Conservation (phyloP, 1,140 invertebrate genomes). For the Euborellia annulipes region DNA sequence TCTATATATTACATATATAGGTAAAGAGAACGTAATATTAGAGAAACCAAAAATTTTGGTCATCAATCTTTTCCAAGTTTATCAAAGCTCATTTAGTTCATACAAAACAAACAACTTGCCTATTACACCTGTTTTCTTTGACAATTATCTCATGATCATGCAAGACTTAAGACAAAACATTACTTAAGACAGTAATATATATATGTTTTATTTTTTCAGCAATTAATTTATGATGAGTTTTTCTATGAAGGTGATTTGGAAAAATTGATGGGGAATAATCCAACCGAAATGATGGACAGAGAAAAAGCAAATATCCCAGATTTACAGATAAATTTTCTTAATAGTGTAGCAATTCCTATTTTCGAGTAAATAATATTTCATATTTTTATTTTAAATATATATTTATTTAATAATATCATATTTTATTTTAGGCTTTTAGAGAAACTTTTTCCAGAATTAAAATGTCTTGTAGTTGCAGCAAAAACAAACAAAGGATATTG, state of each 20-base stretch:
- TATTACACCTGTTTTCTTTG: no score
- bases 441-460: constrained; percentile 4
- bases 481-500: constrained; percentile 6
- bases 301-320: constrained; percentile 68
- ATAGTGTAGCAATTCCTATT: constrained; percentile 39
- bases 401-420: neutral
- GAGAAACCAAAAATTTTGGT: no score
- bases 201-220: constrained; percentile 30
- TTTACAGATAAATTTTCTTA: constrained; percentile 65
- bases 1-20: no score
- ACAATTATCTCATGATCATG: no score
- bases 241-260: constrained; percentile 78
- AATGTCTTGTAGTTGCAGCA: neutral
- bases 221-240: constrained; percentile 68
- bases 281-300: constrained; percentile 65
- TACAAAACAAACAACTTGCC: no score
- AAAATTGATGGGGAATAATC: constrained; percentile 58
- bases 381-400: neutral
- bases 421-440: constrained; percentile 4
- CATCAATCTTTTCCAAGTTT: no score
- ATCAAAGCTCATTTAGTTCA: no score
- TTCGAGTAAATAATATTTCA: constrained; percentile 30
- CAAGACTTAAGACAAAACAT: no score
- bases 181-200: no score
- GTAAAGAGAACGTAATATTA: no score